Conservation (phyloP, 2,797 vertebrate species). For the Cossypha heuglini region DNA sequence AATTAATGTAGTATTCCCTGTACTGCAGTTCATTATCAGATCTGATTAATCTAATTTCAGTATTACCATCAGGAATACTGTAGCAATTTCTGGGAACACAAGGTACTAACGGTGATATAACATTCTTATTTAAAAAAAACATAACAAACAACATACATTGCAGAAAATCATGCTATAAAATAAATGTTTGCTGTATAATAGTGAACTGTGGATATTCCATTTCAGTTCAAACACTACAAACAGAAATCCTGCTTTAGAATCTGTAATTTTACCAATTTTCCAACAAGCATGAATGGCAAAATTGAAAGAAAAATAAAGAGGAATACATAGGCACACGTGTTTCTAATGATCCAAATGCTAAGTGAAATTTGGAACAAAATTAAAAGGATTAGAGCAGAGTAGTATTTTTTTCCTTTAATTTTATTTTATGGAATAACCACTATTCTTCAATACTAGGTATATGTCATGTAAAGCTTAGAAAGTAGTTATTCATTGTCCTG, state of each 20-base stretch:
- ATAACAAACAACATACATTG: background rate
- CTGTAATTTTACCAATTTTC: background rate
- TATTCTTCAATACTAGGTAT: background rate
- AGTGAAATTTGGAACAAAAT: background rate
- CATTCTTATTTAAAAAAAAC: background rate
- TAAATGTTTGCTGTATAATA: background rate
- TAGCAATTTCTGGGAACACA: background rate
- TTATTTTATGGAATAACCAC: background rate
- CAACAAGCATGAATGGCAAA: background rate
- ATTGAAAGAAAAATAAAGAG: background rate
- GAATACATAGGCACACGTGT: background rate
- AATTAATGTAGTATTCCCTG: conserved; percentile 11
- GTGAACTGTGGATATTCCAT: background rate
- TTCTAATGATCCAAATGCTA: background rate
- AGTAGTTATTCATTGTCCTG: conserved; percentile 40
- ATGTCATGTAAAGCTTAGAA: conserved; percentile 14
- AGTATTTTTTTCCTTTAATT: background rate
- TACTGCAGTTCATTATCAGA: background rate
- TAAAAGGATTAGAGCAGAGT: background rate
- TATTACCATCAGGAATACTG: background rate
- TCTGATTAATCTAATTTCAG: conserved; percentile 28
- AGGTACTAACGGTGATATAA: background rate
- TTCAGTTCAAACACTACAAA: background rate
- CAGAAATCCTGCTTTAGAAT: background rate
- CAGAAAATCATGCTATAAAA: background rate